Conservation (phyloP, 2,888 invertebrate genomes). For the Steinernema hermaphroditum region DNA sequence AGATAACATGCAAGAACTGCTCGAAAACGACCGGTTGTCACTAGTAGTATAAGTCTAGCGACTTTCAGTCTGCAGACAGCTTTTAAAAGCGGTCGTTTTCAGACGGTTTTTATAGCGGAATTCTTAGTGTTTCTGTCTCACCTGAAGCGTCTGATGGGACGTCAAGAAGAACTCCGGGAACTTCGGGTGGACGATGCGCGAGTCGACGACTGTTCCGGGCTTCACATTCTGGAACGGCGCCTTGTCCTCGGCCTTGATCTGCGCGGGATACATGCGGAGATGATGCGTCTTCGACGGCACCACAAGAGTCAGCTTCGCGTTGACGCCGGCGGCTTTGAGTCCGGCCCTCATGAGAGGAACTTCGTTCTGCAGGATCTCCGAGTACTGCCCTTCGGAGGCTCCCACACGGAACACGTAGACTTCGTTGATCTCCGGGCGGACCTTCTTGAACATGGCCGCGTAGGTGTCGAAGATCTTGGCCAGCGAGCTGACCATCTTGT, state of each 20-base stretch:
- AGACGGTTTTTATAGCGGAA: too few relatives aligned
- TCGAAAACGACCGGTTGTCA: too few relatives aligned
- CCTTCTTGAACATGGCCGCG: too few relatives aligned
- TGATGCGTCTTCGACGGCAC: slow-evolving; percentile 47
- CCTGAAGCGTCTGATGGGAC: slow-evolving; percentile 50
- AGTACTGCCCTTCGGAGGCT: slow-evolving; percentile 40
- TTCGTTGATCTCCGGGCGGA: slow-evolving; percentile 34
- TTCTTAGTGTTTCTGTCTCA: too few relatives aligned
- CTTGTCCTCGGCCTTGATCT: neutral
- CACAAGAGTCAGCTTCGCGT: slow-evolving; percentile 45
- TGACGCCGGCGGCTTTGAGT: slow-evolving; percentile 36
- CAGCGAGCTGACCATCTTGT: too few relatives aligned
- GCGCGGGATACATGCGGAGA: slow-evolving; percentile 31
- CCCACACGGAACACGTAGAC: slow-evolving; percentile 44
- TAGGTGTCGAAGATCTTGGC: too few relatives aligned
- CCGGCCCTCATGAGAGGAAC: too few relatives aligned
- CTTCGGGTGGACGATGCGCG: slow-evolving; percentile 41
- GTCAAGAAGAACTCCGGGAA: slow-evolving; percentile 54
- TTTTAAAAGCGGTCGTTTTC: too few relatives aligned
- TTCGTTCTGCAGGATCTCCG: slow-evolving; percentile 41
- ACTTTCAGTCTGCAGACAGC: too few relatives aligned
- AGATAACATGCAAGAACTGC: too few relatives aligned
- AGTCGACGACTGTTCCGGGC: slow-evolving; percentile 47
- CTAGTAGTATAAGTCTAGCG: too few relatives aligned
- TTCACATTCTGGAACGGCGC: slow-evolving; percentile 43